Conservation (phyloP, 2,888 invertebrate genomes). For the Tachina fera region DNA sequence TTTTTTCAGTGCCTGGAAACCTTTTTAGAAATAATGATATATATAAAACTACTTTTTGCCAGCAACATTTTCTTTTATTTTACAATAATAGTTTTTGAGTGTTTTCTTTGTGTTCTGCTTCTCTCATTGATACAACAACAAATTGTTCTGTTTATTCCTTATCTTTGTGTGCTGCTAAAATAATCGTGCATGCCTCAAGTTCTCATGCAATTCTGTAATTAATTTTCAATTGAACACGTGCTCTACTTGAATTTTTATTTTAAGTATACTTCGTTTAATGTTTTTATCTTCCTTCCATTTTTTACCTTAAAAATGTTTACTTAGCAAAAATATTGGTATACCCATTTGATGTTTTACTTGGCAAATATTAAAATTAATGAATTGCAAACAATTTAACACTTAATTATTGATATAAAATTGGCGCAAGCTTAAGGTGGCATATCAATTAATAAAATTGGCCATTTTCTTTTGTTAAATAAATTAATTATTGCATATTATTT, state of each 20-base stretch:
- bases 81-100: neutral
- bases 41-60: no score
- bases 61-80: neutral
- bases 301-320: neutral
- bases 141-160: neutral
- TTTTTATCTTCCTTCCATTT: neutral
- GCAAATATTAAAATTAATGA: slow-evolving; percentile 67
- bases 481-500: slow-evolving; percentile 5
- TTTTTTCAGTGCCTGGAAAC: no score
- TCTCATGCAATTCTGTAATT: slow-evolving; percentile 48
- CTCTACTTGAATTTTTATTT: slow-evolving; percentile 26
- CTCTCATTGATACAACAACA: slow-evolving; percentile 1
- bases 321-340: neutral
- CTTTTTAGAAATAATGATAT: no score
- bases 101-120: neutral
- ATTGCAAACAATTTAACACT: slow-evolving; percentile 66
- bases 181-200: neutral
- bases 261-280: neutral
- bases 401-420: slow-evolving; percentile 48
- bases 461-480: neutral
- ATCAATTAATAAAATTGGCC: no score
- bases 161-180: neutral
- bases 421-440: neutral
- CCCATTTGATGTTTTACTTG: slow-evolving; percentile 44
- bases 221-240: slow-evolving; percentile 59